Evolutionary conservation across 2,797 vertebrate genomes (phyloP), one percentile per base, ranked within the genome.

Genomic region (Sebastes oblongus): DNA sequence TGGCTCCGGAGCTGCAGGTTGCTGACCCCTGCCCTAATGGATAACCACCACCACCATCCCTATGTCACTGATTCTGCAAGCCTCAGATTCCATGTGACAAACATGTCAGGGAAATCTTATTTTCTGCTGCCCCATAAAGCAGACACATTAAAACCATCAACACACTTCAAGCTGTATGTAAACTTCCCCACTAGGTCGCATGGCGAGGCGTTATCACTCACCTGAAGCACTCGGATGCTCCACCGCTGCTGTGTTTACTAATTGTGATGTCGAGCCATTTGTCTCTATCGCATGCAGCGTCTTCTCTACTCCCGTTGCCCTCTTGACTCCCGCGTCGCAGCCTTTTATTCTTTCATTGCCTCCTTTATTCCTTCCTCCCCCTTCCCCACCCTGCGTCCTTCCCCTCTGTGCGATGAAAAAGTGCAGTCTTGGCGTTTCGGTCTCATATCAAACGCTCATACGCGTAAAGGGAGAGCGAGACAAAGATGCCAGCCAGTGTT

Each of bases 381-480:
- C 39, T 29, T 34, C 64, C 29, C 66, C 36, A 54, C 25, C 24
- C 39, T 27, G 24, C 58, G 61, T 55, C 22, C 61, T 72, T 42
- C 58, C 78, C 72, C 32, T 70, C 25, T 75, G 72, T 82, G 72
- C 34, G 52, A 81, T 82, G 76, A 83, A 86, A 88, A 90, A 86
- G 86, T 90, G 87, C 82, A 86, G 71, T 80, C 83, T 77, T 83
- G 88, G 88, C 88, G 9, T 86, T 92, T 91, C 62, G 9, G 74
- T 83, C 80, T 85, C 75, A 84, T 86, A 90, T 93, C 82, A 84
- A 89, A 88, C 72, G 76, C 75, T 91, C 75, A 77, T 90, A 87
- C 73, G 84, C 64, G 29, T 82, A 87, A 87, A 88, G 89, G 89
- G 88, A 90, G 71, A 72, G 50, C 1, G 54, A 77, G 87, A 77